Conservation (phyloP, 2,888 invertebrate species). For the Mesorhabditis belari region DNA sequence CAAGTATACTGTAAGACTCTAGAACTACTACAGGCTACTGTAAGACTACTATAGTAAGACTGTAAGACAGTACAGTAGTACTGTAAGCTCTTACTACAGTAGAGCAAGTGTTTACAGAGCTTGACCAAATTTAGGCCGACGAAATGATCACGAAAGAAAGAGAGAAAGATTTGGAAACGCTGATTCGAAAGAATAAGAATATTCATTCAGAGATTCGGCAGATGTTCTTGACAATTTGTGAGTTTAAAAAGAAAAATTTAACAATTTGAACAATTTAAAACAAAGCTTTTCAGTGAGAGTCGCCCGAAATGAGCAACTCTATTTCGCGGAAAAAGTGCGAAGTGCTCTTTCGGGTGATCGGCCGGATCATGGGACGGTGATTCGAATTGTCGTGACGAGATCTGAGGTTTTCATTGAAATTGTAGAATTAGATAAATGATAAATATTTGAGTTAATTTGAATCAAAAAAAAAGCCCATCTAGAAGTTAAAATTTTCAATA, state of each 20-base stretch:
- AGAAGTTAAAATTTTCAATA: too few relatives aligned
- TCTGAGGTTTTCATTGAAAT: conserved; percentile 48
- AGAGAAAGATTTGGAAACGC: conserved; percentile 37
- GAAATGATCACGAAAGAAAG: conserved; percentile 7
- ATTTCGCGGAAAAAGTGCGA: conserved; percentile 51
- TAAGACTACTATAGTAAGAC: too few relatives aligned
- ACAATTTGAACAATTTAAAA: too few relatives aligned
- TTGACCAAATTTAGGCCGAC: conserved; percentile 14
- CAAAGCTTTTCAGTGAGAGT: conserved; percentile 43
- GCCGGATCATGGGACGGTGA: conserved; percentile 51
- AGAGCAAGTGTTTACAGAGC: too few relatives aligned
- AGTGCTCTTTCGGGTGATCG: conserved; percentile 50
- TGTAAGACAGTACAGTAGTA: too few relatives aligned
- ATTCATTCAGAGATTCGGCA: conserved; percentile 48
- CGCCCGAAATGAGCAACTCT: conserved; percentile 49
- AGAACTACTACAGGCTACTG: too few relatives aligned
- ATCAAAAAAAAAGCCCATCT: too few relatives aligned
- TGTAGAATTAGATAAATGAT: not conserved
- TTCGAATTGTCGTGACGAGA: conserved; percentile 50
- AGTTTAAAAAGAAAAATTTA: conserved; percentile 1
- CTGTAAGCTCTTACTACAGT: too few relatives aligned
- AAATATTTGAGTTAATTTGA: not conserved
- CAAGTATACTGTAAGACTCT: too few relatives aligned
- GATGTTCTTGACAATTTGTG: conserved; percentile 45
- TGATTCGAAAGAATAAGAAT: conserved; percentile 42